A percentile compares a stretch with the other conserved stretches of the same genome.
Evolutionary conservation across 2,888 invertebrate genomes (phyloP).

Genomic region (Cremastobaeus sp.): DNA sequence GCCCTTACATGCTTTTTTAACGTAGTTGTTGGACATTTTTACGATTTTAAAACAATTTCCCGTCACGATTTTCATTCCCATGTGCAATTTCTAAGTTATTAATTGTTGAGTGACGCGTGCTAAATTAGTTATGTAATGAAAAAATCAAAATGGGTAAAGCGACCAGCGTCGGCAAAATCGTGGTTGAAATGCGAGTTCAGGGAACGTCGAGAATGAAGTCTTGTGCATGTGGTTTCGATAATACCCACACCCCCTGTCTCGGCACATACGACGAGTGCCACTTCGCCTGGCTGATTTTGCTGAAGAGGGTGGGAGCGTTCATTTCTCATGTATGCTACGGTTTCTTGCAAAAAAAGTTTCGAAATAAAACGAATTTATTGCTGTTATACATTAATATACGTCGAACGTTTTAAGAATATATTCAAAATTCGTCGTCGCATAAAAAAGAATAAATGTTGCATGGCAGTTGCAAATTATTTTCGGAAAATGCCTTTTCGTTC

Average conservation of each 20-base stretch:
- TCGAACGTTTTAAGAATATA: background rate
- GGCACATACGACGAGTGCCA: constrained; percentile 56
- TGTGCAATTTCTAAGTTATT: constrained; percentile 30
- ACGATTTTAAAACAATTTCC: no score
- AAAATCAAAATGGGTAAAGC: constrained; percentile 28
- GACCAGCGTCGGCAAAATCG: constrained; percentile 27
- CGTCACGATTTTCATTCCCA: no score
- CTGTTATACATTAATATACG: constrained; percentile 22
- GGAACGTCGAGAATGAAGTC: constrained; percentile 45
- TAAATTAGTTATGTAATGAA: constrained; percentile 4
- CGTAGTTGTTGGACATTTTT: no score
- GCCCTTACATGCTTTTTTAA: no score
- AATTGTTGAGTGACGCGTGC: background rate
- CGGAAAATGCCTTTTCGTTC: no score
- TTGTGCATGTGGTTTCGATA: constrained; percentile 58
- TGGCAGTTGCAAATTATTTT: no score
- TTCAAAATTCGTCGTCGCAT: background rate
- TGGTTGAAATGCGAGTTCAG: constrained; percentile 36
- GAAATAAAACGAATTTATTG: constrained; percentile 44
- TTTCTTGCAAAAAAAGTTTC: constrained; percentile 51
- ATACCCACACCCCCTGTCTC: constrained; percentile 56
- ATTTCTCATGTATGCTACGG: constrained; percentile 44
- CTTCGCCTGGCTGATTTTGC: constrained; percentile 59
- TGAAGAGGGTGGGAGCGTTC: constrained; percentile 55
- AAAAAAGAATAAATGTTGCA: no score